Conservation (phyloP, 2,113 vertebrate genomes). For the Mesocricetus auratus region DNA sequence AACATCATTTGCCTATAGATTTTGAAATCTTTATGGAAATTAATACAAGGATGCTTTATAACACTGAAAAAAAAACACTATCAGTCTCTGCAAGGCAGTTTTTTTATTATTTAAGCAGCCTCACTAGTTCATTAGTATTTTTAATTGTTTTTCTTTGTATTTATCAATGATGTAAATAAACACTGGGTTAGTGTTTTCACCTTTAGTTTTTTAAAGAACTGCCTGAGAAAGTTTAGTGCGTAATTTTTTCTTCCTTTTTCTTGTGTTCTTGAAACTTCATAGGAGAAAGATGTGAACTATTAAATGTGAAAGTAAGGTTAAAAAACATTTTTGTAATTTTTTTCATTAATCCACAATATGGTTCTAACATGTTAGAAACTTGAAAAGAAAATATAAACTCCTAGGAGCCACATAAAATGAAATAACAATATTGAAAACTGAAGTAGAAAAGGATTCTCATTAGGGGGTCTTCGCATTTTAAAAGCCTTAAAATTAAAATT, state of each 20-base stretch:
- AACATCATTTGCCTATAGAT: neutral
- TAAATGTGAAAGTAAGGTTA: constrained; percentile 38
- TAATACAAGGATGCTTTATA: neutral
- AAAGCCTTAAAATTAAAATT: constrained; percentile 77
- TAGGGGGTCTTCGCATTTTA: constrained; percentile 66
- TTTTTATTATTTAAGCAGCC: neutral
- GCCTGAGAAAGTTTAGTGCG: constrained; percentile 34
- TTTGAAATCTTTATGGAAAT: neutral
- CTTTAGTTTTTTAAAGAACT: neutral
- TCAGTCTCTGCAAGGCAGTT: neutral
- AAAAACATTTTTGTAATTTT: constrained; percentile 61
- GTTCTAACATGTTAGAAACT: constrained; percentile 47
- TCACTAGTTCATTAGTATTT: neutral
- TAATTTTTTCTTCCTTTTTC: constrained; percentile 24
- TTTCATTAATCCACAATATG: constrained; percentile 54
- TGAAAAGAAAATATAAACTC: constrained; percentile 68
- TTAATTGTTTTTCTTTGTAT: neutral
- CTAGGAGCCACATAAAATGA: constrained; percentile 55
- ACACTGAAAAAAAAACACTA: neutral
- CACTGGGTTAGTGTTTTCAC: neutral
- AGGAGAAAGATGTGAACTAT: neutral
- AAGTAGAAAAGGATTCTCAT: constrained; percentile 65
- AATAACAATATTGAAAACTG: constrained; percentile 72
- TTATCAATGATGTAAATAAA: constrained; percentile 15
- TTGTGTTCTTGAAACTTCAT: neutral